phyloP scores from a whole-genome alignment of 2,888 invertebrate genomes.

The Idaea dimidiata region DNA sequence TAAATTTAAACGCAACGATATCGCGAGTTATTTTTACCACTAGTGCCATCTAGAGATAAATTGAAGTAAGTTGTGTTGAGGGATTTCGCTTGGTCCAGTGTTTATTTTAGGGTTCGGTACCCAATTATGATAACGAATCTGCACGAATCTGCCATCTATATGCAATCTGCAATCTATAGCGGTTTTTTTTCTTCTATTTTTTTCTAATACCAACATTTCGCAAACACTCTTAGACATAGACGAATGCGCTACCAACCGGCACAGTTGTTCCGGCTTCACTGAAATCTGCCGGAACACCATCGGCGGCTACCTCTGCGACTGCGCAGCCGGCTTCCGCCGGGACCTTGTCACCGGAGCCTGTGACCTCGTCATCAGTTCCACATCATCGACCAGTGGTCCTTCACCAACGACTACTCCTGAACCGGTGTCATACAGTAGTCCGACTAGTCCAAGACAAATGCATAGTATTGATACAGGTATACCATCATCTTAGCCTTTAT shows the following conservation, averaged over 20 bases:
- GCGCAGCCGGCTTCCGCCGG: slow-evolving; percentile 88
- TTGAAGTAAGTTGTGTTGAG: too few relatives aligned
- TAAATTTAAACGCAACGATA: too few relatives aligned
- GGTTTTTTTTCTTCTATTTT: background rate
- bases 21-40: too few relatives aligned
- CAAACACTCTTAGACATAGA: slow-evolving; percentile 83
- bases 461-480: background rate
- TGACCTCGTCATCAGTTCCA: slow-evolving; percentile 41
- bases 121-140: too few relatives aligned
- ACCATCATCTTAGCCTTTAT: background rate
- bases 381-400: slow-evolving; percentile 42
- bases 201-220: background rate
- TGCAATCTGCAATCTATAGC: too few relatives aligned
- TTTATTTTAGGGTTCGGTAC: too few relatives aligned
- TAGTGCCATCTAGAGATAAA: too few relatives aligned
- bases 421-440: slow-evolving; percentile 23
- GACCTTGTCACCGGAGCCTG: slow-evolving; percentile 76
- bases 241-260: slow-evolving; percentile 84
- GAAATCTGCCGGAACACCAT: slow-evolving; percentile 91
- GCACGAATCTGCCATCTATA: too few relatives aligned
- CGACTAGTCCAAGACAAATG: slow-evolving; percentile 9
- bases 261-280: slow-evolving; percentile 78
- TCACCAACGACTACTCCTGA: slow-evolving; percentile 36
- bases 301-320: slow-evolving; percentile 91
- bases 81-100: too few relatives aligned